Base-by-base conservation (phyloP, 1,140 invertebrate species). In the Tetragonula clypearis region DNA sequence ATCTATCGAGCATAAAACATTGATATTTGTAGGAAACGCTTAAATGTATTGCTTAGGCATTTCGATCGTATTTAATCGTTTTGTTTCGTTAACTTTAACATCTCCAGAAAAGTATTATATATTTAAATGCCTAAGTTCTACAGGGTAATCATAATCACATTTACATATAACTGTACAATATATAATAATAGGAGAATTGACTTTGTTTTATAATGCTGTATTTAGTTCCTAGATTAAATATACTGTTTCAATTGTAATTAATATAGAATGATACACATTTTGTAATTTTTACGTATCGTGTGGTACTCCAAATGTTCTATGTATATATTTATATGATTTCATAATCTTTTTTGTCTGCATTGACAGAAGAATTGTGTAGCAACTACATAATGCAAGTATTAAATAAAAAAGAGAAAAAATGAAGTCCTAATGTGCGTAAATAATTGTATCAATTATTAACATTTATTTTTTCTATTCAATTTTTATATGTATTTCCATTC, bases 281-380 rank as follows among this genome's bases (percentile, higher is more conserved):
- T 88, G 77, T 89, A 89, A 89, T 60, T 86, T 88, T 88, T 86
- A 88, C 69, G 81, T 88, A 69, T 56, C 55, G 71, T 79, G 56
- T 30, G 49, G n/a, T 79, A 78, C 88, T 69, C 17, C 60, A 88
- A 78, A 55, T 78, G 56, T 86, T 85, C 78, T 78, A 15, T 88
- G 80, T 88, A 86, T 84, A 86, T 88, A 84, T 82, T 60, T 71
- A 73, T 84, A 80, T 75, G 35, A 69, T 80, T 76, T 87, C 78
- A 69, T 49, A 85, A 81, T 83, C 60, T 55, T 30, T 41, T 86
- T 88, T 89, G 71, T 86, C 69, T 71, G 86, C 74, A 79, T 76
- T 69, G 81, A 85, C 75, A 84, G 8, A 49, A 49, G 41, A 49
- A 49, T 49, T 49, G 41, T 49, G 88, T 89, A 89, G 80, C 60